Evolutionary conservation across 2,888 invertebrate species (phyloP), one percentile per base, ranked within the genome.

Genomic region (Corythucha ciliata): DNA sequence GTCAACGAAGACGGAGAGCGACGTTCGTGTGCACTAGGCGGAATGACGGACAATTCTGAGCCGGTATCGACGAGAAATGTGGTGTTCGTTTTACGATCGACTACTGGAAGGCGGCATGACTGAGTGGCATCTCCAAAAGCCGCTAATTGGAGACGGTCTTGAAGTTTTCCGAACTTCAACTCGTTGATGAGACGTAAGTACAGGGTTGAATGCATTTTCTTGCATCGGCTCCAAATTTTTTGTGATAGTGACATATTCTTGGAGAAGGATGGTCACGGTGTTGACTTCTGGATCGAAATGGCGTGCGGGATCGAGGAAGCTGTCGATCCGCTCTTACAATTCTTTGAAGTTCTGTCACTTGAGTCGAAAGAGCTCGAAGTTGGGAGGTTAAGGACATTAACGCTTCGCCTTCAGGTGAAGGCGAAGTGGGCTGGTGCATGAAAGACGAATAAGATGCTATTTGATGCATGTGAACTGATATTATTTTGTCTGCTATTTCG

Each of bases 11-110:
- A 18, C 2, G 6, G 18, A 14, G 26, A 14, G 18, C 22, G 40
- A 24, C 24, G n/a, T n/a, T n/a, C n/a, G n/a, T n/a, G n/a, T n/a
- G n/a, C n/a, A n/a, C n/a, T n/a, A 24, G 48, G 36, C 4, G 48
- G 48, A n/a, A 48, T 26, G 18, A 48, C 25, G 6, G 37, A 37
- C n/a, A 48, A 2, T 3, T 20, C 48, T 8, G 36, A 21, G 6
- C 48, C 48, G 37, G 48, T 48, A 27, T 48, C 37, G 2, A 48
- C 21, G 8, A 36, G 36, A 24, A 48, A 48, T n/a, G n/a, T 6
- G 24, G 48, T 41, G 45, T 55, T 52, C 3, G 52, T 27, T 21
- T 51, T 52, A 1, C 50, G 18, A 25, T 33, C 34, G 7, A 18
- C 18, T 4, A 40, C 27, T 6, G 22, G 14, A 3, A 39, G 44